Evolutionary conservation across 2,888 invertebrate species (phyloP).

Genomic region (Uropetala carovei): DNA sequence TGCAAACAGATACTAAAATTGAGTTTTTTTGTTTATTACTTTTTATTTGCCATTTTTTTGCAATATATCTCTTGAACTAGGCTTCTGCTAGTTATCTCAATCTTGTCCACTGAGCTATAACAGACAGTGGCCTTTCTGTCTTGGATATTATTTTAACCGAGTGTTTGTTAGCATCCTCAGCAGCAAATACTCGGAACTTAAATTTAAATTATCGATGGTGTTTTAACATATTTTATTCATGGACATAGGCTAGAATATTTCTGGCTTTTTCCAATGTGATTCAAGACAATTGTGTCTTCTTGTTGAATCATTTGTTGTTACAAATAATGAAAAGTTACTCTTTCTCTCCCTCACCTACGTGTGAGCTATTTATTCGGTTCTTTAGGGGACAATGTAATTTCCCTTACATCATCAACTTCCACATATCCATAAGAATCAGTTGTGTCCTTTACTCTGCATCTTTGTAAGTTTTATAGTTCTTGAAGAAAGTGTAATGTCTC

Average conservation of each 20-base stretch:
- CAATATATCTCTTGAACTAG: background rate
- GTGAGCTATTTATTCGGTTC: constrained; percentile 55
- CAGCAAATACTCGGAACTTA: background rate
- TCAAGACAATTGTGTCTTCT: constrained; percentile 38
- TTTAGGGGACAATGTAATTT: constrained; percentile 56
- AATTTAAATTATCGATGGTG: constrained; percentile 27
- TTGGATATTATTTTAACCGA: background rate
- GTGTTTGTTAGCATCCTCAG: background rate
- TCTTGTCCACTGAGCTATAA: background rate
- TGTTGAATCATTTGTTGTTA: constrained; percentile 51
- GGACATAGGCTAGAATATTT: constrained; percentile 1
- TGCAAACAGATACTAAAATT: constrained; percentile 54
- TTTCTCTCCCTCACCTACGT: constrained; percentile 17
- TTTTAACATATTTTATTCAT: background rate
- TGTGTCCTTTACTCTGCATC: constrained; percentile 50
- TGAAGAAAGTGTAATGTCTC: background rate
- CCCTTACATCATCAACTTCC: constrained; percentile 48
- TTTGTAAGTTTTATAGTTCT: constrained; percentile 56
- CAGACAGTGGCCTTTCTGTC: background rate
- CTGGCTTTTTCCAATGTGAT: constrained; percentile 37
- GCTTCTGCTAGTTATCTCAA: background rate
- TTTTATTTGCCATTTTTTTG: background rate
- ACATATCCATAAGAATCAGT: constrained; percentile 18
- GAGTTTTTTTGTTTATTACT: background rate
- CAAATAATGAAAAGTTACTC: background rate